A percentile compares a stretch with the other conserved stretches of the same genome.
These are phyloP conservation scores for Dryobates pubescens DNA, from an alignment of 2,797 vertebrate species.

Conservation along the genomic window DNA sequence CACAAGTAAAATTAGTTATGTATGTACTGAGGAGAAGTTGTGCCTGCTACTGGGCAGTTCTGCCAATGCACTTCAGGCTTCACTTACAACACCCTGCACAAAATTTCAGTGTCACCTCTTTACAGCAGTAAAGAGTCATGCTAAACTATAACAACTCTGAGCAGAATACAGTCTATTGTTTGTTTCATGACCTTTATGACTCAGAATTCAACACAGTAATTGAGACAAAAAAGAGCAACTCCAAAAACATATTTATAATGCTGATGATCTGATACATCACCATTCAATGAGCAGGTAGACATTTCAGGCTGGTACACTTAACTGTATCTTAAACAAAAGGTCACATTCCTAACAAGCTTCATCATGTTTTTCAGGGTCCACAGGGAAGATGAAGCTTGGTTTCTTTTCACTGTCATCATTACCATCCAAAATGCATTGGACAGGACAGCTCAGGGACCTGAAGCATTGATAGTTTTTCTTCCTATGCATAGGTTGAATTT, in stretches of 20 bases:
- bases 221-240: slow-evolving; percentile 2
- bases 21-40: background rate
- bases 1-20: background rate
- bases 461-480: background rate
- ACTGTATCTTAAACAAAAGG: background rate
- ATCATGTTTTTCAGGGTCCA: background rate
- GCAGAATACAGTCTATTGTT: slow-evolving; percentile 6
- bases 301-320: background rate
- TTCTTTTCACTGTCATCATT: background rate
- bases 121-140: slow-evolving; percentile 1
- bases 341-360: background rate
- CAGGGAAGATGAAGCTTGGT: background rate
- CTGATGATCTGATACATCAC: background rate
- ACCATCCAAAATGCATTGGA: background rate
- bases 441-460: background rate
- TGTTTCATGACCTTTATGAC: slow-evolving; percentile 27
- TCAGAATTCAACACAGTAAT: slow-evolving; percentile 38
- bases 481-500: background rate
- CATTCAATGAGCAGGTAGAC: background rate
- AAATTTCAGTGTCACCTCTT: background rate
- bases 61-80: slow-evolving; percentile 46
- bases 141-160: slow-evolving; percentile 27
- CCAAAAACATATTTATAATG: background rate
- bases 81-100: slow-evolving; percentile 1
- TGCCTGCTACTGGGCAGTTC: background rate